Evolutionary conservation across 2,113 vertebrate species (phyloP), one percentile per base, ranked within the genome.

Genomic region (Antennarius striatus): DNA sequence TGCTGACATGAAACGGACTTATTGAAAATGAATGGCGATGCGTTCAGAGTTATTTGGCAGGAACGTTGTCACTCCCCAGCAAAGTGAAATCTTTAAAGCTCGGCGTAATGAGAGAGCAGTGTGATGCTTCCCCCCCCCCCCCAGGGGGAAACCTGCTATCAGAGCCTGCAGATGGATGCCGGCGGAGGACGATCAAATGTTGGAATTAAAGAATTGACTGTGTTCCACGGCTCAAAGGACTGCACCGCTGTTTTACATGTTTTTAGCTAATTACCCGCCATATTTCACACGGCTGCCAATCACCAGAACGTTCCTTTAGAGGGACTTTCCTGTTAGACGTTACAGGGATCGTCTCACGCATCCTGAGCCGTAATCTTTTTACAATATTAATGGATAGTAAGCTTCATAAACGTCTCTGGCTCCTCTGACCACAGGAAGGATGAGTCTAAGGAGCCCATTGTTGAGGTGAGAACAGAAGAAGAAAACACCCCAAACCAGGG

Each of bases 371-470:
- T 22, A 22, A 22, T 22, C 22, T 22, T 22, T 22, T 22, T 22
- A 3, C 10, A 15, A 12, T 8, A 14, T 11, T 15, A 42, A 40
- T 5, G 11, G 22, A 0, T 0, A 17, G 5, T 8, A 8, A 10
- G n/a, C 48, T 42, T 10, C 9, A 32, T 66, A 50, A 61, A 4
- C 49, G 8, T 71, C 28, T 52, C 11, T 17, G 42, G 42, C 28
- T 28, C 13, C 8, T 54, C 47, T 30, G 4, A 30, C 76, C 81
- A 71, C 93, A 99, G 98, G 90, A 99, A 98, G 85, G 97, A 99
- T 1, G 97, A 99, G 64, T 99, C 97, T 11, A 99, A 99, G 91
- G 98, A 99, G 86, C 97, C 97, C 7, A 99, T 99, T 16, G 98
- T 99, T 68, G 97, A 99, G 78, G 96, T 99, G 77, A 93, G 96